Percentiles rank a stretch among this genome's conserved stretches.
phyloP scores from a whole-genome alignment of 2,888 invertebrate species.

The Aquatica leii region DNA sequence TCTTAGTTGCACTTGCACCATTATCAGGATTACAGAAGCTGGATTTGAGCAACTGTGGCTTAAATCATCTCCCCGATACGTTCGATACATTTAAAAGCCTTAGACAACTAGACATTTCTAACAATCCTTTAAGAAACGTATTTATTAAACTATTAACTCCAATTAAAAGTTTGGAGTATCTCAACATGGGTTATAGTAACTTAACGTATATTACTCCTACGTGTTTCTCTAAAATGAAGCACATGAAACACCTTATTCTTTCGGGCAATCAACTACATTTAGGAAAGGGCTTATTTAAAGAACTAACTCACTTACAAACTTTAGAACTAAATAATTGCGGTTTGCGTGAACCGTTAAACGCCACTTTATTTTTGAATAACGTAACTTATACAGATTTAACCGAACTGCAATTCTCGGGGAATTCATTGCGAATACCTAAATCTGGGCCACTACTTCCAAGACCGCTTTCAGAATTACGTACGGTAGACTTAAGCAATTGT shows the following conservation, averaged over 20 bases:
- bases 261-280: constrained; percentile 74
- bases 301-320: constrained; percentile 71
- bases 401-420: constrained; percentile 73
- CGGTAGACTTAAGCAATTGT: constrained; percentile 72
- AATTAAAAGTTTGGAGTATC: constrained; percentile 70
- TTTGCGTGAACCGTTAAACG: constrained; percentile 69
- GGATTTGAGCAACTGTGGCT: constrained; percentile 72
- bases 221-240: constrained; percentile 74
- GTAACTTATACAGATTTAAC: constrained; percentile 70
- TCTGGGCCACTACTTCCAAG: constrained; percentile 69
- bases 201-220: constrained; percentile 71
- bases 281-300: constrained; percentile 73
- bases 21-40: constrained; percentile 71
- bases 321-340: constrained; percentile 76
- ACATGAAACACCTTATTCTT: constrained; percentile 70
- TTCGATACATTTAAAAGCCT: constrained; percentile 73
- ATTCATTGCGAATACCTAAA: constrained; percentile 69
- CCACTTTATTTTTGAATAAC: constrained; percentile 73
- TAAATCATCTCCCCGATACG: constrained; percentile 70
- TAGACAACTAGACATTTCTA: constrained; percentile 73
- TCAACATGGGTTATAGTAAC: constrained; percentile 79
- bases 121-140: constrained; percentile 74
- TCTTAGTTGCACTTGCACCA: constrained; percentile 71
- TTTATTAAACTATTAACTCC: constrained; percentile 72
- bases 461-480: constrained; percentile 70